A percentile compares a stretch with the other conserved stretches of the same genome.
Evolutionary conservation across 2,113 vertebrate species (phyloP).

Genomic region (Ia io): DNA sequence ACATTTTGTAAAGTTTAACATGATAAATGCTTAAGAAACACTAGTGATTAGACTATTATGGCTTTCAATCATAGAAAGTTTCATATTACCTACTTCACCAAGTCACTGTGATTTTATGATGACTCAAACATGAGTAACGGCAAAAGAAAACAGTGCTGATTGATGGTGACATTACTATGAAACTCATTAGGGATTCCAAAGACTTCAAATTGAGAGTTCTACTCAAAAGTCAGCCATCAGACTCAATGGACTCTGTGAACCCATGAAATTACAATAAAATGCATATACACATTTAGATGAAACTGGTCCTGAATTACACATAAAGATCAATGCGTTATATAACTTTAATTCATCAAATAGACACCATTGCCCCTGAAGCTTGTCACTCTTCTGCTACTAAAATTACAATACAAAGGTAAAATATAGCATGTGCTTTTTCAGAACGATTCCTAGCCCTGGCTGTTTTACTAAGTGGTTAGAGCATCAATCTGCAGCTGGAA

Average conservation of each 20-base stretch:
- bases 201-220: not conserved
- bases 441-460: not conserved
- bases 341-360: not conserved
- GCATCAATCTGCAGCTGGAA: too few relatives aligned
- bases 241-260: not conserved
- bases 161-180: not conserved
- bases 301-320: not conserved
- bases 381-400: not conserved
- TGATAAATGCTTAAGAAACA: slow-evolving; percentile 27
- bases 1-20: not conserved
- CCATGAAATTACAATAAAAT: not conserved
- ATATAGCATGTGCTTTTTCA: not conserved
- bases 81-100: not conserved
- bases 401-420: not conserved
- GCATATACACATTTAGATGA: not conserved
- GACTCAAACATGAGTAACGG: not conserved
- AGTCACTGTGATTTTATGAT: not conserved
- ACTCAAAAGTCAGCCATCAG: not conserved
- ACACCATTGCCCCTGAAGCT: not conserved
- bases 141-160: not conserved
- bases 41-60: not conserved
- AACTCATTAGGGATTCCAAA: not conserved
- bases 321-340: not conserved
- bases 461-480: too few relatives aligned
- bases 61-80: not conserved